Evolutionary conservation across 2,113 vertebrate genomes (phyloP).

Genomic region (Pycnonotus jocosus): DNA sequence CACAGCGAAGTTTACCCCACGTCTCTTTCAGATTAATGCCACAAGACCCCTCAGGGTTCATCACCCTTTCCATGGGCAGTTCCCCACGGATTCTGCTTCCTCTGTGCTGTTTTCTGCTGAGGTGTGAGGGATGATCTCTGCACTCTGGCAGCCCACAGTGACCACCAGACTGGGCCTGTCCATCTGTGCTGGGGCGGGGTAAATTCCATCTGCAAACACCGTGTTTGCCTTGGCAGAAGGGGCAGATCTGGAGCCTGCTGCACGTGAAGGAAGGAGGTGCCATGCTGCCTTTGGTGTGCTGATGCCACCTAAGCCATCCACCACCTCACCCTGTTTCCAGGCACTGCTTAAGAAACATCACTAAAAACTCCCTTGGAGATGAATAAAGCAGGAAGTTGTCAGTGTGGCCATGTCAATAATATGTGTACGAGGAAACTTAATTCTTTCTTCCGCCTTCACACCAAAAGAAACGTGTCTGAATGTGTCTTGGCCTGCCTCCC

Average conservation of each 20-base stretch:
- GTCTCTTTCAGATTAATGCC: background rate
- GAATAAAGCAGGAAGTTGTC: background rate
- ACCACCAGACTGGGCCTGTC: background rate
- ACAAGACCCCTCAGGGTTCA: background rate
- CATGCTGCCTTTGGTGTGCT: background rate
- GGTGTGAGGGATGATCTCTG: background rate
- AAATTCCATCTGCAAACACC: background rate
- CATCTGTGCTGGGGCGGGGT: background rate
- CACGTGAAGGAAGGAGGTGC: background rate
- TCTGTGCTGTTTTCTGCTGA: background rate
- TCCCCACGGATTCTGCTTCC: background rate
- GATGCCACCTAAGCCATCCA: background rate
- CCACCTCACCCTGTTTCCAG: background rate
- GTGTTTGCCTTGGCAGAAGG: background rate
- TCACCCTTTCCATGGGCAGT: background rate
- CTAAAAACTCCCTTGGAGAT: background rate
- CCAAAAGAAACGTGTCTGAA: background rate
- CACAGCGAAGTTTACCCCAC: rapidly evolving
- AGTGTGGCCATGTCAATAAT: background rate
- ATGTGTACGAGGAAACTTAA: rapidly evolving
- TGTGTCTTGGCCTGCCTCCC: background rate
- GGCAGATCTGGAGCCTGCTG: background rate
- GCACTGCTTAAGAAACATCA: background rate
- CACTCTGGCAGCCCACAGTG: background rate
- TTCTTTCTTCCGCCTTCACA: background rate